A percentile compares a stretch with the other conserved stretches of the same genome.
Evolutionary conservation across 2,797 vertebrate genomes (phyloP).

Genomic region (Brachyalestes nurse): DNA sequence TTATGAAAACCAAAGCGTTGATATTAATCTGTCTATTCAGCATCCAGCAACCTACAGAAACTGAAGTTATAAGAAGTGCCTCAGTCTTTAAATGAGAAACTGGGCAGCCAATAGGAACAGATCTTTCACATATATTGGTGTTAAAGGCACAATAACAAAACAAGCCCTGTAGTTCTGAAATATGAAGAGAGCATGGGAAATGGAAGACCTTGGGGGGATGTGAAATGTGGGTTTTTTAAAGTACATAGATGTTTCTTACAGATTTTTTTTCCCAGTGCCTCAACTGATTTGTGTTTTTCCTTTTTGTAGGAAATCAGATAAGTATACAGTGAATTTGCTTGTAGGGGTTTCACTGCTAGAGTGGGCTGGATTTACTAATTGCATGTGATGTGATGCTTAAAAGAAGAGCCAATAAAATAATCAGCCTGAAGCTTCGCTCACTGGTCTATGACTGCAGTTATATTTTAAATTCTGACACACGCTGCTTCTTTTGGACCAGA

Average conservation of each 20-base stretch:
- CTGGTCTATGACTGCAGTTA: slow-evolving; percentile 43
- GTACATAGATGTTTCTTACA: slow-evolving; percentile 40
- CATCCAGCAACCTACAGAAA: no score
- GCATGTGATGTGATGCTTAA: slow-evolving; percentile 51
- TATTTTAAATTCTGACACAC: slow-evolving; percentile 49
- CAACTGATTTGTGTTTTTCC: slow-evolving; percentile 49
- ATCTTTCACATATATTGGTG: no score
- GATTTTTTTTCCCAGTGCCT: slow-evolving; percentile 65
- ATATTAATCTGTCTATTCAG: no score
- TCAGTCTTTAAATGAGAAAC: no score
- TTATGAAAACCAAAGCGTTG: no score
- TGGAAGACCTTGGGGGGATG: no score
- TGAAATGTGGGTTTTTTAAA: background rate
- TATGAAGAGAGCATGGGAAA: no score
- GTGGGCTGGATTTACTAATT: slow-evolving; percentile 58
- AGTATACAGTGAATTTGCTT: slow-evolving; percentile 56
- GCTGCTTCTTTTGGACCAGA: slow-evolving; percentile 46
- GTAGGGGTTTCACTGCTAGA: slow-evolving; percentile 44
- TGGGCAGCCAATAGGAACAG: no score
- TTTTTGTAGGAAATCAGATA: slow-evolving; percentile 65
- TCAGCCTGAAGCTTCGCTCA: slow-evolving; percentile 57
- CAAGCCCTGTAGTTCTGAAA: no score
- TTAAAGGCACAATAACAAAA: no score
- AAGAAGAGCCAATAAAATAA: slow-evolving; percentile 45
- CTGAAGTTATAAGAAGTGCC: no score